Conservation (phyloP, 2,797 vertebrate species). For the Champsocephalus gunnari region DNA sequence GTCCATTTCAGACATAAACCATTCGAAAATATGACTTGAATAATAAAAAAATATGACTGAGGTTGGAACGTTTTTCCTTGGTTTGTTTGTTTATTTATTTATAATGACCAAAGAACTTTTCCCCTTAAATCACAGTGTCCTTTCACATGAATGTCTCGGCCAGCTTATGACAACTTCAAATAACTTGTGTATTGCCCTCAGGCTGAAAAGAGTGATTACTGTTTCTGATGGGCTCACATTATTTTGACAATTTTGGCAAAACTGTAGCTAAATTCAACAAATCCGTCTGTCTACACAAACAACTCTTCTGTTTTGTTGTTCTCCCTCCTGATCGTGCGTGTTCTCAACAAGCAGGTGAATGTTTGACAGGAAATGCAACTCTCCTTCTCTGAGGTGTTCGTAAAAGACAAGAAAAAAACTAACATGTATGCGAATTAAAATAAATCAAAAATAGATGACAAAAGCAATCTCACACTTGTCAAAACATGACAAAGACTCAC, state of each 20-base stretch:
- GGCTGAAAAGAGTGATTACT: neutral
- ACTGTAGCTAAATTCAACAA: conserved; percentile 2
- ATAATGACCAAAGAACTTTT: no score
- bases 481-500: conserved; percentile 25
- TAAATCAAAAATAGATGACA: neutral
- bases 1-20: no score
- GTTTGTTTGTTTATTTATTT: no score
- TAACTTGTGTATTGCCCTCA: neutral
- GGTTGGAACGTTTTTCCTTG: no score
- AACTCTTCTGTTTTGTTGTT: conserved; percentile 4
- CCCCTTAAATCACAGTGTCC: no score
- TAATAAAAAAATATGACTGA: no score
- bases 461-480: conserved; percentile 2
- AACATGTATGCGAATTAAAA: neutral
- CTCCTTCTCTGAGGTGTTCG: conserved; percentile 15
- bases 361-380: conserved; percentile 31
- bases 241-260: neutral
- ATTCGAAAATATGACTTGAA: no score
- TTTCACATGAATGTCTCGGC: no score
- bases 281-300: neutral
- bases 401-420: no score
- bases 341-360: conserved; percentile 23
- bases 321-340: conserved; percentile 11
- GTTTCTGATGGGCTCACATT: neutral
- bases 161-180: no score